A percentile compares a stretch with the other conserved stretches of the same genome.
Conservation (phyloP, 2,797 vertebrate species). For the Anolis apletophallus region DNA sequence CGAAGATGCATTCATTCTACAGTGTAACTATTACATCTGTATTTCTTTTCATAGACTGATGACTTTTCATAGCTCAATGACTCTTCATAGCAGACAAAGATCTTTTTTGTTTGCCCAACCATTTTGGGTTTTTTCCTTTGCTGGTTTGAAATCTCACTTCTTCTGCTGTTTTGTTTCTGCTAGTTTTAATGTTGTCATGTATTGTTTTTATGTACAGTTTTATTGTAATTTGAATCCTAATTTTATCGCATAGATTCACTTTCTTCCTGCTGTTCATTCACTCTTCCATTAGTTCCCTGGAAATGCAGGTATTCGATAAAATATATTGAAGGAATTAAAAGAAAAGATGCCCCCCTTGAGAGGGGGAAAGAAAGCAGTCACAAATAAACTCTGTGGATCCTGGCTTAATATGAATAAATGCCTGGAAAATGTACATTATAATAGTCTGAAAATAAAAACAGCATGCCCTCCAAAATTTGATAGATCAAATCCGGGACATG, state of each 20-base stretch:
- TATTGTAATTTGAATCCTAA: neutral
- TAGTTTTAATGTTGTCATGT: neutral
- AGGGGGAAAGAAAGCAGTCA: neutral
- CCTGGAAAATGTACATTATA: neutral
- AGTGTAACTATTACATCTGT: too few species aligned
- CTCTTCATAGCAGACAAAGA: neutral
- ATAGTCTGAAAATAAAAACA: neutral
- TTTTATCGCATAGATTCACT: neutral
- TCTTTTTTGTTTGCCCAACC: neutral
- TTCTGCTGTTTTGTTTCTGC: neutral
- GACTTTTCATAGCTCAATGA: neutral
- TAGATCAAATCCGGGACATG: too few species aligned
- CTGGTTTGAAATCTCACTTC: neutral
- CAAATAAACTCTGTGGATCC: neutral
- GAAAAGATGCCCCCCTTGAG: neutral
- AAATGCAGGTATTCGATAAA: neutral
- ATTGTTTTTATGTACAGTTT: neutral
- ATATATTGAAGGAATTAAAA: neutral
- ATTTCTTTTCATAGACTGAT: too few species aligned
- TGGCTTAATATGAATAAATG: neutral
- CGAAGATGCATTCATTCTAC: too few species aligned
- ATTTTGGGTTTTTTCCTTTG: neutral
- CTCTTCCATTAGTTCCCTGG: neutral
- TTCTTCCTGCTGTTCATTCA: neutral
- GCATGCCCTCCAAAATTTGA: too few species aligned